A percentile compares a stretch with the other conserved stretches of the same genome.
phyloP scores from a whole-genome alignment of 1,140 invertebrate species.

The Bombus consobrinus region DNA sequence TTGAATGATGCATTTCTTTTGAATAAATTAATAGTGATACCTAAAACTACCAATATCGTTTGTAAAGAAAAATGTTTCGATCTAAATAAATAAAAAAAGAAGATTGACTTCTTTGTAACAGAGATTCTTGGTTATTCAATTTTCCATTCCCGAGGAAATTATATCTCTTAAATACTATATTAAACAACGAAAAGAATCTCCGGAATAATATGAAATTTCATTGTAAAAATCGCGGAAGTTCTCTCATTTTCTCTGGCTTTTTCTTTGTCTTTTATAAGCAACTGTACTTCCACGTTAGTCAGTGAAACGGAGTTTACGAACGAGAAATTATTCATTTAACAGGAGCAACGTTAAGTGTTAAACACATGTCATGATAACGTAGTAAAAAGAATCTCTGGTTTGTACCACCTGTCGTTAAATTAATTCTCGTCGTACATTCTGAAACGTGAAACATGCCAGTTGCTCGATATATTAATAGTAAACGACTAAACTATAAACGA shows the following conservation, averaged over 20 bases:
- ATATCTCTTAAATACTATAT: not conserved
- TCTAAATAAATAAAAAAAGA: not conserved
- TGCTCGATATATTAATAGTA: not conserved
- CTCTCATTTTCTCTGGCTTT: too few species aligned
- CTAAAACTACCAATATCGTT: not conserved
- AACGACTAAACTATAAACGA: not conserved
- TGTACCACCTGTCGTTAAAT: not conserved
- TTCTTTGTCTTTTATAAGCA: not conserved
- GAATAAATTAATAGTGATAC: too few species aligned
- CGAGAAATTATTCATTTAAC: constrained; percentile 29
- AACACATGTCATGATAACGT: not conserved
- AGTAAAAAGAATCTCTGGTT: not conserved
- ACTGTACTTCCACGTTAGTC: not conserved
- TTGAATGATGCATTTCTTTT: too few species aligned
- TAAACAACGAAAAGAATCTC: not conserved
- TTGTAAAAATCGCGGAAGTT: not conserved
- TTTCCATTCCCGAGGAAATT: not conserved
- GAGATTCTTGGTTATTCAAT: not conserved
- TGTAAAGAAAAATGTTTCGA: not conserved
- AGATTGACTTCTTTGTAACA: not conserved
- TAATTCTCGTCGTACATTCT: constrained; percentile 2
- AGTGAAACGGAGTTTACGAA: not conserved
- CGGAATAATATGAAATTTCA: constrained; percentile 3
- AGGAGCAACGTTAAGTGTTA: not conserved
- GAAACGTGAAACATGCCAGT: not conserved